These are phyloP conservation scores for Ceriagrion tenellum DNA, from an alignment of 2,888 invertebrate genomes.

Conservation along the genomic window DNA sequence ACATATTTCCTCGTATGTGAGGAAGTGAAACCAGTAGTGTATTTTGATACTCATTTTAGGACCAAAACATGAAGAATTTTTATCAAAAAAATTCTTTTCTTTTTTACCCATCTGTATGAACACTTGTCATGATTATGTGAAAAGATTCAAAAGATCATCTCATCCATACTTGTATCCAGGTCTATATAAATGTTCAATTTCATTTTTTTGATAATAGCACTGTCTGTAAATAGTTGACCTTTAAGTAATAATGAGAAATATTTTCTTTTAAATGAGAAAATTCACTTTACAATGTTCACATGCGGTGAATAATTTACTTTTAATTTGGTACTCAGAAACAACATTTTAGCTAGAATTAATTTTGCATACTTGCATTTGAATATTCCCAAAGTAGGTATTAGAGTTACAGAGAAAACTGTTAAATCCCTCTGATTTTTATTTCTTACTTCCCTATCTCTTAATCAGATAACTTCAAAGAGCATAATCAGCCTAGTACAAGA, in stretches of 20 bases:
- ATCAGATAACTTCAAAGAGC: neutral
- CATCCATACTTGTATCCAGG: neutral
- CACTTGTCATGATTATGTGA: neutral
- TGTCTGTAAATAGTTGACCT: neutral
- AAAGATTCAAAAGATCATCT: neutral
- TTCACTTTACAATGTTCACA: neutral
- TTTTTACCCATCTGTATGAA: neutral
- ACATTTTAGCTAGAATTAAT: neutral
- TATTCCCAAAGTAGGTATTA: neutral
- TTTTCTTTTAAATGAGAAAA: neutral
- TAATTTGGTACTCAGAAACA: neutral
- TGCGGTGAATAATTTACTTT: neutral
- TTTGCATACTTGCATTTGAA: neutral
- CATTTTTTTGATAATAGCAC: neutral
- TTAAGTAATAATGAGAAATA: neutral
- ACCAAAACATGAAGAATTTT: constrained; percentile 17
- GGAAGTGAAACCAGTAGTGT: constrained; percentile 43
- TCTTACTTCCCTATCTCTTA: neutral
- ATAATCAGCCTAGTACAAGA: neutral
- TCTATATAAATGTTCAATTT: neutral
- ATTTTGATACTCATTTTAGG: constrained; percentile 46
- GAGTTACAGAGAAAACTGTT: neutral
- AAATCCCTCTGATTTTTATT: neutral
- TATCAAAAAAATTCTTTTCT: constrained; percentile 26
- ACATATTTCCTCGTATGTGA: neutral